phyloP scores from a whole-genome alignment of 2,888 invertebrate species.

The Priocnemis perturbator region DNA sequence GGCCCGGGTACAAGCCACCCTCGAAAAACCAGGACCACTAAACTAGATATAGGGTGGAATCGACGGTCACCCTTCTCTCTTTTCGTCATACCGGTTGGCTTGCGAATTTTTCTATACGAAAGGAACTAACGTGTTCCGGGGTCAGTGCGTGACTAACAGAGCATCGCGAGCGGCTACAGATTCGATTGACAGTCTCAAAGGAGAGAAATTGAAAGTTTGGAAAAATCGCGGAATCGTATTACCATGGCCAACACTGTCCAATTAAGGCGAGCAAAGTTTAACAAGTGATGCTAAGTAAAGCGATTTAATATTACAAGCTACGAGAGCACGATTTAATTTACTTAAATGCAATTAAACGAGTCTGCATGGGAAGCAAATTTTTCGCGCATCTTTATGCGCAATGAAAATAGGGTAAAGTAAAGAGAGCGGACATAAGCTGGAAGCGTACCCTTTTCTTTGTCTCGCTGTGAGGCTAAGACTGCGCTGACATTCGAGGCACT shows the following conservation, averaged over 20 bases:
- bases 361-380: neutral
- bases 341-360: neutral
- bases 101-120: conserved; percentile 27
- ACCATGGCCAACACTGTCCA: no score
- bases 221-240: no score
- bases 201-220: neutral
- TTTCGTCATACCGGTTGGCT: conserved; percentile 36
- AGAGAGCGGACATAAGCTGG: neutral
- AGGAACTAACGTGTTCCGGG: neutral
- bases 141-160: no score
- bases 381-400: neutral
- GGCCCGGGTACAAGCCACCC: conserved; percentile 44
- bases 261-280: no score
- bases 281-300: no score
- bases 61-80: conserved; percentile 50
- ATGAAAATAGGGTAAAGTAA: neutral
- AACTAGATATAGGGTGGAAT: conserved; percentile 58
- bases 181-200: neutral
- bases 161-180: neutral
- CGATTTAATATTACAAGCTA: no score
- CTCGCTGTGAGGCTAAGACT: neutral
- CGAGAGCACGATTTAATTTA: no score
- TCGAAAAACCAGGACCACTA: conserved; percentile 58
- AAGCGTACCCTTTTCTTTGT: conserved; percentile 8
- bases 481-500: neutral